These are phyloP conservation scores for Drosophila simulans DNA, from an alignment of 1,140 invertebrate species.

Conservation along the genomic window DNA sequence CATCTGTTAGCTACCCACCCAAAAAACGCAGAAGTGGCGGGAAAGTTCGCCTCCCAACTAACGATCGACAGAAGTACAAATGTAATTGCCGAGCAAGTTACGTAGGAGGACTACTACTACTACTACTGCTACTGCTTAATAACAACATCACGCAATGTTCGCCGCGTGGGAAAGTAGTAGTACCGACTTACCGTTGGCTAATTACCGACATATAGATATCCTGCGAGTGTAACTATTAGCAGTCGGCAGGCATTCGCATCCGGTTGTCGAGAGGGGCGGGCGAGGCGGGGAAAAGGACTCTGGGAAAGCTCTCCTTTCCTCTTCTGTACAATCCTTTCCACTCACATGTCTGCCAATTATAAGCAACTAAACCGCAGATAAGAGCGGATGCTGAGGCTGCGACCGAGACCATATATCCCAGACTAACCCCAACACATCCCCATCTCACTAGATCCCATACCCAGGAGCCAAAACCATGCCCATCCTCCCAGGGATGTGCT, in stretches of 20 bases:
- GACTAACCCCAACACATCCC: conserved; percentile 42
- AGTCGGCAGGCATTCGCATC: conserved; percentile 49
- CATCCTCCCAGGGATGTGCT: conserved; percentile 49
- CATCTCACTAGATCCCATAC: not conserved
- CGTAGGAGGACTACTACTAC: conserved; percentile 30
- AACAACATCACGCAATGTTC: conserved; percentile 57
- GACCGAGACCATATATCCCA: conserved; percentile 35
- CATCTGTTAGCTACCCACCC: conserved; percentile 57
- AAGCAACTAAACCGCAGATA: conserved; percentile 81
- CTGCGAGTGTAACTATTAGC: conserved; percentile 50
- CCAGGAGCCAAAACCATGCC: not conserved
- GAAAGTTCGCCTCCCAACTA: conserved; percentile 38
- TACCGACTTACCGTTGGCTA: conserved; percentile 57
- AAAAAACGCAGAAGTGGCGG: conserved; percentile 5
- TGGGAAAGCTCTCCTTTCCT: conserved; percentile 47
- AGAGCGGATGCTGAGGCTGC: conserved; percentile 70
- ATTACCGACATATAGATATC: conserved; percentile 58
- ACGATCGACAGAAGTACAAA: conserved; percentile 47
- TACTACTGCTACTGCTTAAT: conserved; percentile 25
- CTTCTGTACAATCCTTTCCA: not conserved
- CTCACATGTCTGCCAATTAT: conserved; percentile 81
- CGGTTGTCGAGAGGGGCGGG: conserved; percentile 23
- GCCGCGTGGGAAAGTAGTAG: conserved; percentile 59
- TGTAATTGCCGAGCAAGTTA: conserved; percentile 49
- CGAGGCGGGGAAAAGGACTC: conserved; percentile 25